Evolutionary conservation across 2,113 vertebrate genomes (phyloP).

Genomic region (Pholis gunnellus): DNA sequence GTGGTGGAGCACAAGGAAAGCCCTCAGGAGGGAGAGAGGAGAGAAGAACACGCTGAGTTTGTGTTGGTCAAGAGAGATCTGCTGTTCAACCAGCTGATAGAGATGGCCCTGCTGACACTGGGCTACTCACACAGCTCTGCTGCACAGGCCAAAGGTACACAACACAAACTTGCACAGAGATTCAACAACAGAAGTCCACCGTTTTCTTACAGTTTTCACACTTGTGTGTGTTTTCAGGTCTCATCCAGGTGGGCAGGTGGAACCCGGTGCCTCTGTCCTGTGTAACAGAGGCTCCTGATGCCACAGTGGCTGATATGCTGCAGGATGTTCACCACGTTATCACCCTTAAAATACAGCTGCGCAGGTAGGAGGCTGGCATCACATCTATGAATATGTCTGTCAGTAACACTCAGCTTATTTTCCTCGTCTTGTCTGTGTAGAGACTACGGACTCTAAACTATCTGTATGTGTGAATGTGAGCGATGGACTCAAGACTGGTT

Average conservation of each 20-base stretch:
- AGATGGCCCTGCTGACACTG: slow-evolving; percentile 95
- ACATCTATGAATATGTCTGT: background rate
- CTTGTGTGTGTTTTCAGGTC: slow-evolving; percentile 83
- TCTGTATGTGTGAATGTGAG: background rate
- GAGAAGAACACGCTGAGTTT: slow-evolving; percentile 96
- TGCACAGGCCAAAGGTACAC: slow-evolving; percentile 96
- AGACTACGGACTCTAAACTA: background rate
- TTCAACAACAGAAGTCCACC: background rate
- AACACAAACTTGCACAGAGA: slow-evolving; percentile 16
- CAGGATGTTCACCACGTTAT: slow-evolving; percentile 98
- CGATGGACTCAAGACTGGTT: background rate
- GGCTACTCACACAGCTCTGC: slow-evolving; percentile 98
- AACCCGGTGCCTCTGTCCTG: slow-evolving; percentile 98
- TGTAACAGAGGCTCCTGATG: slow-evolving; percentile 97
- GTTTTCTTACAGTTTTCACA: background rate
- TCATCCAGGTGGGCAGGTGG: slow-evolving; percentile 99
- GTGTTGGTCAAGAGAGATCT: slow-evolving; percentile 96
- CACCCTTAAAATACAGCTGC: slow-evolving; percentile 98
- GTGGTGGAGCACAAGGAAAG: slow-evolving; percentile 96
- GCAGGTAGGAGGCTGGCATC: slow-evolving; percentile 86
- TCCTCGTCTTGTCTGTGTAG: background rate
- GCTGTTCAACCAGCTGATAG: slow-evolving; percentile 98
- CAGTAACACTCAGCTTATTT: background rate
- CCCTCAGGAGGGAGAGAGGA: slow-evolving; percentile 89
- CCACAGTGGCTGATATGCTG: slow-evolving; percentile 98